Conservation (phyloP, 2,113 vertebrate species). For the Microtus montanus region DNA sequence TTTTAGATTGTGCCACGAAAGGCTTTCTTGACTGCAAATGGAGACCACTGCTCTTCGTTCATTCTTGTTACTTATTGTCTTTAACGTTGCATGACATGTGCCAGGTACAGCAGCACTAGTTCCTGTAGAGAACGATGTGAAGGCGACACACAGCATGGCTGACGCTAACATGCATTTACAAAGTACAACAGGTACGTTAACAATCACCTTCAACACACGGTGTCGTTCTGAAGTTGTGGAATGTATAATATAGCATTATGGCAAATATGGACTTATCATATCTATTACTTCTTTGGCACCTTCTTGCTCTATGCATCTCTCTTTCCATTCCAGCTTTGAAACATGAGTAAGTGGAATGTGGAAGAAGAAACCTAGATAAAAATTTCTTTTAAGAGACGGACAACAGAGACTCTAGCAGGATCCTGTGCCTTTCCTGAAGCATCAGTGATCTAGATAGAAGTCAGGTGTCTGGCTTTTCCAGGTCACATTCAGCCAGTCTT, state of each 20-base stretch:
- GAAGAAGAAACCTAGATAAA: neutral
- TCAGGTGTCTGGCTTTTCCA: constrained; percentile 17
- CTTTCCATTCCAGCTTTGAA: constrained; percentile 33
- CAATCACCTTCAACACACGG: neutral
- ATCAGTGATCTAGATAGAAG: neutral
- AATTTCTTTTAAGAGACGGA: neutral
- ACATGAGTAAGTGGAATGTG: neutral
- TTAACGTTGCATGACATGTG: neutral
- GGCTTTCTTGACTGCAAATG: neutral
- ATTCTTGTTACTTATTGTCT: neutral
- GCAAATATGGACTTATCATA: neutral
- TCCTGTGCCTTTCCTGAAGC: neutral
- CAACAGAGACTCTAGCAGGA: neutral
- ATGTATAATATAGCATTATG: neutral
- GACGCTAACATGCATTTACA: neutral
- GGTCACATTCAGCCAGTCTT: neutral
- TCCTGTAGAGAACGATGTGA: neutral
- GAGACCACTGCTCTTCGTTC: neutral
- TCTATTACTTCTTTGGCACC: neutral
- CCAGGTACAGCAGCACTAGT: neutral
- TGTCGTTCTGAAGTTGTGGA: neutral
- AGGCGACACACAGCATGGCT: neutral
- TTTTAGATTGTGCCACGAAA: neutral
- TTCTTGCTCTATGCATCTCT: neutral
- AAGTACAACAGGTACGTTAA: neutral